Base-by-base conservation (phyloP, 2,888 invertebrate species). In the Euzophera pinguis region DNA sequence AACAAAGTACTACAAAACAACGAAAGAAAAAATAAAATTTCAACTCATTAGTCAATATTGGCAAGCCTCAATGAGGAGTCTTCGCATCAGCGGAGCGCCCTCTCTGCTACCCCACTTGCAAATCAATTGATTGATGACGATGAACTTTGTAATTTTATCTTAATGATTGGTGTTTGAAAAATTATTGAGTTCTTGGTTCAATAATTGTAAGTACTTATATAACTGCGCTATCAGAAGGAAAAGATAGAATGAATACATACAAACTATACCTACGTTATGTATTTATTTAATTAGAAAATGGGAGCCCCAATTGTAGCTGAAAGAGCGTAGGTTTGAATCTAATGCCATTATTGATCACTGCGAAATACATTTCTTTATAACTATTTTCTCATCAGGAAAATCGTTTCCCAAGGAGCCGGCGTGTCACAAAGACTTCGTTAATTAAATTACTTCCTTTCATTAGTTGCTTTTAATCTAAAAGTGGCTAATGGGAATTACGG, bases 71-170 rank as follows among this genome's bases (percentile, higher is more conserved):
- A 61, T 67, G 65, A 60, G 58, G 56, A 77, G 70, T 70, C 74
- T 70, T 69, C 69, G 54, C 62, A 69, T 72, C 73, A 72, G 64
- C 68, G 56, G 56, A 54, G 59, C 57, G 59, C 61, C 55, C 57
- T 56, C 57, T 55, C 56, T 59, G 2, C 39, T 14, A 38, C 14
- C 14, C 14, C 39, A 8, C 39, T 39, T 16, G 50, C 54, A 52
- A 55, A 53, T 53, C 54, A 63, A 52, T 60, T 78, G 78, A 82
- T 81, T 75, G 78, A 80, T 81, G 71, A 70, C 71, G 65, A 59
- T 71, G 73, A 75, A 74, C 73, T 71, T 71, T 61, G 67, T 71
- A 73, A 72, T 75, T 73, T 73, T 71, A 73, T 74, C 69, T 68
- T 64, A 63, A 71, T 69, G 67, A 58, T 65, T 65, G 69, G 56